Evolutionary conservation across 2,113 vertebrate genomes (phyloP), one percentile per base, ranked within the genome.

Genomic region (Sturnira hondurensis): DNA sequence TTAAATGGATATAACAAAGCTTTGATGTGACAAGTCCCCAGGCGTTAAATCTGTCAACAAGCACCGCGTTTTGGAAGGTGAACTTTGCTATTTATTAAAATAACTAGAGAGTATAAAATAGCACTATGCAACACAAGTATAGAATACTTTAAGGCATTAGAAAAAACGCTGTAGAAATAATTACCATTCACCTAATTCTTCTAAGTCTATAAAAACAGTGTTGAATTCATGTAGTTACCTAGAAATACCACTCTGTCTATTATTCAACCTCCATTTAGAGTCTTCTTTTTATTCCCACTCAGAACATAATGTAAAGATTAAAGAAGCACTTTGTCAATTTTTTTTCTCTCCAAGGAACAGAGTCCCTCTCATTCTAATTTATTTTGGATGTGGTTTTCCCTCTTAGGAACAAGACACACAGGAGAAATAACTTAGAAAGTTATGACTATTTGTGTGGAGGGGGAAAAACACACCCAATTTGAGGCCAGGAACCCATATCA

Each of bases 1-100:
- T 96, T 85, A 92, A 92, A 81, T 63, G 77, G 47, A 90, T 77
- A n/a, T 33, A 92, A 85, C 38, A 87, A 70, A 89, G 93, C 56
- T 65, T 95, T 93, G 92, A 74, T 78, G 43, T 70, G 54, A 20
- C 7, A 77, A 78, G 58, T 73, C 15, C 22, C 22, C 33, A 58
- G 54, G 56, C 45, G 95, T 91, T 63, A 95, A 81, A 83, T 86
- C 74, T 80, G 24, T 80, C 50, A 89, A 63, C 61, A 93, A 86
- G n/a, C 31, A 80, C 9, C 56, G 9, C 33, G 47, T 38, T 93
- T 91, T 45, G 38, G 58, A 94, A 78, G 6, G 58, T 45, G 22
- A 91, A 89, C 0, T 26, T 73, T 77, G 47, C 3, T 88, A 10
- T 63, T 91, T 74, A 56, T 78, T 84, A 87, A 94, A 89, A 87